Conservation (phyloP, 2,113 vertebrate genomes). For the Fregetta grallaria region DNA sequence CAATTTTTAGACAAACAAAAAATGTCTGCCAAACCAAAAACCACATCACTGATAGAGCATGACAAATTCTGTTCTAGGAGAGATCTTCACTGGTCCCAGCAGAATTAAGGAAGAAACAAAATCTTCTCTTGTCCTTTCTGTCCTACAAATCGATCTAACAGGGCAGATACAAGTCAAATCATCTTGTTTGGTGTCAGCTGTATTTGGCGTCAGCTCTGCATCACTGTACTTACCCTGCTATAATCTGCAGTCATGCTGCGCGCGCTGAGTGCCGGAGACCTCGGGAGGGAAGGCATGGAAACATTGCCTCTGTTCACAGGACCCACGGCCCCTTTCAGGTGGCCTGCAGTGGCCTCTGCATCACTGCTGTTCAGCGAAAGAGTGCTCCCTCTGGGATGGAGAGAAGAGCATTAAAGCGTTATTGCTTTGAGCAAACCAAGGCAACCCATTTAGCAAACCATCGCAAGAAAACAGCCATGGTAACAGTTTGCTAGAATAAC, state of each 20-base stretch:
- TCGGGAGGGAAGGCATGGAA: slow-evolving; percentile 40
- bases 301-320: background rate
- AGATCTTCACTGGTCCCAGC: background rate
- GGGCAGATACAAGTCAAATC: background rate
- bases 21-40: background rate
- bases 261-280: slow-evolving; percentile 56
- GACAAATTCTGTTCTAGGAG: background rate
- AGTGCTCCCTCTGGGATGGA: slow-evolving; percentile 68
- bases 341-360: slow-evolving; percentile 62
- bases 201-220: background rate
- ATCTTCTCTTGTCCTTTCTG: background rate
- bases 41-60: accelerated
- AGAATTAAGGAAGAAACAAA: background rate
- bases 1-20: background rate
- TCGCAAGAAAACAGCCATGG: background rate
- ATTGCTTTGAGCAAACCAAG: background rate
- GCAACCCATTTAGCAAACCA: background rate
- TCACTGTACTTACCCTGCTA: slow-evolving; percentile 72
- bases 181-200: background rate
- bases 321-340: slow-evolving; percentile 7
- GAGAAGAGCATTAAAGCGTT: background rate
- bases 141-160: accelerated
- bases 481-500: background rate
- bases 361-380: slow-evolving; percentile 74
- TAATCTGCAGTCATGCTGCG: slow-evolving; percentile 48